Conservation (phyloP, 2,797 vertebrate genomes). For the Falco biarmicus region DNA sequence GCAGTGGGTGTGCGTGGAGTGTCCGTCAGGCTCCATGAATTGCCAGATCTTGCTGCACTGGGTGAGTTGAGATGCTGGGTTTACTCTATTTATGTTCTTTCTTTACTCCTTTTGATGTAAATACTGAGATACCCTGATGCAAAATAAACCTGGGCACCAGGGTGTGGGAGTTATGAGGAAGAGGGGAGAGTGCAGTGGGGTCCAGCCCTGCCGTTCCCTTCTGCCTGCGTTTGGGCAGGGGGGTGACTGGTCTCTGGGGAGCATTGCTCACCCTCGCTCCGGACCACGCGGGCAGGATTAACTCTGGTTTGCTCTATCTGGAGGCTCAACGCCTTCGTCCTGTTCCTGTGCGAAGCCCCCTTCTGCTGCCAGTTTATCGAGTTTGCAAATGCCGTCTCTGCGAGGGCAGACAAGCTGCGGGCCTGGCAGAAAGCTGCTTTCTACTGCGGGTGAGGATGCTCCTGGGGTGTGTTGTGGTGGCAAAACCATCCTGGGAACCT, state of each 20-base stretch:
- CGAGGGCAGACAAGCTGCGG: constrained; percentile 85
- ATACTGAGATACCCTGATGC: neutral
- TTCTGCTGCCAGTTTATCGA: constrained; percentile 99
- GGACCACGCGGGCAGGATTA: accelerated
- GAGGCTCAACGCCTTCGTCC: constrained; percentile 92
- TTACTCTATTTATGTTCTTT: neutral
- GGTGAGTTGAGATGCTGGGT: accelerated
- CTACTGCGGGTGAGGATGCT: constrained; percentile 90
- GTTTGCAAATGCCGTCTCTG: constrained; percentile 88
- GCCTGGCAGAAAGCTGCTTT: constrained; percentile 96
- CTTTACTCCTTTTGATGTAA: neutral
- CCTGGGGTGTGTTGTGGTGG: neutral
- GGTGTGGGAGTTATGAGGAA: neutral
- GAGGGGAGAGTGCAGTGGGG: accelerated
- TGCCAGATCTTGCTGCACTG: neutral
- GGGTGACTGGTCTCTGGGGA: accelerated
- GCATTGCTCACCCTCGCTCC: neutral
- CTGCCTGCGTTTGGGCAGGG: accelerated
- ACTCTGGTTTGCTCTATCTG: neutral
- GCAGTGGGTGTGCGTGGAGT: accelerated
- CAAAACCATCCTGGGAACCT: accelerated
- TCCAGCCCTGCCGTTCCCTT: neutral
- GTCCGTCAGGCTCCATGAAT: accelerated
- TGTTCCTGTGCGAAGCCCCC: constrained; percentile 94
- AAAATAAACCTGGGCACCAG: neutral